Evolutionary conservation across 2,113 vertebrate species (phyloP), one percentile per base, ranked within the genome.

Genomic region (Psephotus haematonotus): DNA sequence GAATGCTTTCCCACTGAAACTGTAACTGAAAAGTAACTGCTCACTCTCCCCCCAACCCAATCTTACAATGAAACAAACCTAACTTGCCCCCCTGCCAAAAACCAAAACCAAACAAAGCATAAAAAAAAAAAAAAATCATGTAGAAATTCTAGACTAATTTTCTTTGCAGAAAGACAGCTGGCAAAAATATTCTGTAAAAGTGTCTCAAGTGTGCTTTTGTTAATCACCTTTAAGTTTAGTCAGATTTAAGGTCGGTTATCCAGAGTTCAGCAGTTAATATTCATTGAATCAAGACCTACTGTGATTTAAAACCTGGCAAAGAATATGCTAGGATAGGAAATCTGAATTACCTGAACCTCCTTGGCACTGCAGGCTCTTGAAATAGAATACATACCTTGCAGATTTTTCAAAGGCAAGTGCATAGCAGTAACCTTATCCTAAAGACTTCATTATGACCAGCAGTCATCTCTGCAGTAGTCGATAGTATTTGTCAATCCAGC

Each of bases 381-480:
- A 94, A 53, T 5, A 88, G 17, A 31, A 75, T 76, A 62, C 2
- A 39, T 86, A 33, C 6, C 22, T 8, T 71, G 72, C 13, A 82
- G 49, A 14, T 39, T 85, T 72, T 88, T 81, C 77, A 83, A 84
- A 93, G 52, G 10, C 82, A 95, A 94, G 25, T 9, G 25, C 39
- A 43, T 44, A 92, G n/a, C 6, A 25, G 12, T 93, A 85, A 94
- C 93, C 53, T 96, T 41, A 57, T 9, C 20, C 11, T 53, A 71
- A 86, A 95, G 57, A 37, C 44, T 25, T 82, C 37, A 59, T 64
- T 77, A 82, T 44, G 43, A 76, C 53, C 50, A 95, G 72, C 52
- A 95, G 65, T 87, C 62, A 76, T 50, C 95, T 96, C 75, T 94
- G 78, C 77, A 89, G 11, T 68, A 65, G 33, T 70, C 70, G 95